Conservation (phyloP, 2,888 invertebrate genomes). For the Andrena haemorrhoa region DNA sequence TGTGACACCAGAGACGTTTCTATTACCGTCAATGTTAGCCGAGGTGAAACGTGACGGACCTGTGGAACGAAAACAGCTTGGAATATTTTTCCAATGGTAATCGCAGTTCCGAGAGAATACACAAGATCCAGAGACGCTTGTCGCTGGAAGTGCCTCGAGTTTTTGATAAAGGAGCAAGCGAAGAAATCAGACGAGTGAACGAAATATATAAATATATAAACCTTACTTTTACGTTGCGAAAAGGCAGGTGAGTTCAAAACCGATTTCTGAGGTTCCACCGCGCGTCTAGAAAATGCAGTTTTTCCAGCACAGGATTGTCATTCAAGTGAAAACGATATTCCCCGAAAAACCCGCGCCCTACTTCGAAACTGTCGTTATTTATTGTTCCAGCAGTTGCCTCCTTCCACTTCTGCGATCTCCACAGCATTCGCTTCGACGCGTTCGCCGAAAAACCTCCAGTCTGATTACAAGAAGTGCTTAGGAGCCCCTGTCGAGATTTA, state of each 20-base stretch:
- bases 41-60: not conserved
- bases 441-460: not conserved
- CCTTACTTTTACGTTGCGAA: too few species aligned
- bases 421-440: not conserved
- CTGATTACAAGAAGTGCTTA: slow-evolving; percentile 1
- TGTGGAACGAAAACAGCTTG: not conserved
- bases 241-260: too few species aligned
- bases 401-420: slow-evolving; percentile 5
- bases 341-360: slow-evolving; percentile 59
- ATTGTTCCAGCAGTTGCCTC: slow-evolving; percentile 21
- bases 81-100: not conserved
- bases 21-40: not conserved
- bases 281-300: slow-evolving; percentile 1
- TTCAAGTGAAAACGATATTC: slow-evolving; percentile 44
- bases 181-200: not conserved
- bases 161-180: slow-evolving; percentile 2
- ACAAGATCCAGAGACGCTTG: not conserved
- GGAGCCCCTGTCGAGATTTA: slow-evolving; percentile 26
- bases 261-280: not conserved
- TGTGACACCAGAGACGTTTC: slow-evolving; percentile 1
- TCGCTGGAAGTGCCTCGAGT: not conserved
- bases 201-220: too few species aligned
- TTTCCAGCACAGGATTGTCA: slow-evolving; percentile 23
- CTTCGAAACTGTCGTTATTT: slow-evolving; percentile 52
- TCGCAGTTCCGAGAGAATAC: not conserved